phyloP scores from a whole-genome alignment of 2,797 vertebrate genomes.

The Coreius guichenoti region DNA sequence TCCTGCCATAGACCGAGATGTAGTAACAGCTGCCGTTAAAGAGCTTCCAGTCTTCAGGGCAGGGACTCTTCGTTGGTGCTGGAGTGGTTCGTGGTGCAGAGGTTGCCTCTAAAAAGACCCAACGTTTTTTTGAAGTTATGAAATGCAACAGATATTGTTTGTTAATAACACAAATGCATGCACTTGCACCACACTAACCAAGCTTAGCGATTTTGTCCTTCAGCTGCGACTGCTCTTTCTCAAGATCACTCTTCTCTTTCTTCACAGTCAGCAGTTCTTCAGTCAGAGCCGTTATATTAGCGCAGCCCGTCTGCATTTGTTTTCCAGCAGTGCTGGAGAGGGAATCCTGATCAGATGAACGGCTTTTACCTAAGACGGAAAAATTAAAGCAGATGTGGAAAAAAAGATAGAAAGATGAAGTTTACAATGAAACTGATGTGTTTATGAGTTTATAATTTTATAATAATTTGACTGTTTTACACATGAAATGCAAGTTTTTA shows the following conservation, averaged over 20 bases:
- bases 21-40: slow-evolving; percentile 75
- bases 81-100: not conserved
- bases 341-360: not conserved
- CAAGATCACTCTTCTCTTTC: slow-evolving; percentile 42
- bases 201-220: slow-evolving; percentile 23
- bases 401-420: not conserved
- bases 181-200: slow-evolving; percentile 26
- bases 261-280: slow-evolving; percentile 15
- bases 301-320: slow-evolving; percentile 20
- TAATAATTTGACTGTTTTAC: not conserved
- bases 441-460: not conserved
- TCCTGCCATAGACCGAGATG: slow-evolving; percentile 46
- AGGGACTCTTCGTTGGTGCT: slow-evolving; percentile 26
- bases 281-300: slow-evolving; percentile 41
- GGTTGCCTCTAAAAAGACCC: slow-evolving; percentile 21
- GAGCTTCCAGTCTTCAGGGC: slow-evolving; percentile 63
- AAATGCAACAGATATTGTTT: slow-evolving; percentile 3
- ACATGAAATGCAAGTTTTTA: not conserved
- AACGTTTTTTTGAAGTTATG: not conserved
- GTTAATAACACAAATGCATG: not conserved
- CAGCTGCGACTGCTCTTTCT: slow-evolving; percentile 40
- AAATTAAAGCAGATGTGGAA: not conserved
- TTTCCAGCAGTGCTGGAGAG: not conserved
- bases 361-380: slow-evolving; percentile 15
- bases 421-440: not conserved